A percentile compares a stretch with the other conserved stretches of the same genome.
Conservation (phyloP, 2,797 vertebrate species). For the Neopelma chrysocephalum region DNA sequence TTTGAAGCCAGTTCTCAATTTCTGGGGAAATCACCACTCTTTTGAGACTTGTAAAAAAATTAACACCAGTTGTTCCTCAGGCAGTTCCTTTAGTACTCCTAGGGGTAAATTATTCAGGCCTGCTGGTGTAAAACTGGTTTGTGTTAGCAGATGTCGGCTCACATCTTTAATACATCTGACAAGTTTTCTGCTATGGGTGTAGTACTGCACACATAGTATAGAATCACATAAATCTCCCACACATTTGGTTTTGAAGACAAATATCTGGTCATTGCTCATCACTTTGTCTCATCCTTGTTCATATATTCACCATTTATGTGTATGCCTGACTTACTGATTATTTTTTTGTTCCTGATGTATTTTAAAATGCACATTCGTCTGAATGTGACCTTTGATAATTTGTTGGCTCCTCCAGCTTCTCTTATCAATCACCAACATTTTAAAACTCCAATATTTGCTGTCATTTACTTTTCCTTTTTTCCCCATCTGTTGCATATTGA, state of each 20-base stretch:
- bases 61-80: not conserved
- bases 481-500: slow-evolving; percentile 41
- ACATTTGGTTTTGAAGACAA: not conserved
- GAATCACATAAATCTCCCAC: not conserved
- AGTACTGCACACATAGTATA: not conserved
- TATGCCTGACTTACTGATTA: not conserved
- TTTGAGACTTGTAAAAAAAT: not conserved
- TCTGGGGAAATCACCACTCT: not conserved
- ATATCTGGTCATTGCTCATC: not conserved
- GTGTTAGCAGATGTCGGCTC: not conserved
- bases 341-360: not conserved
- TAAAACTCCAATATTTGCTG: slow-evolving; percentile 19
- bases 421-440: slow-evolving; percentile 30
- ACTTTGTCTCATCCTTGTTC: not conserved
- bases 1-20: not conserved
- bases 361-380: not conserved
- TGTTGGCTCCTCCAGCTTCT: not conserved
- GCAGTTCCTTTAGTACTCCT: not conserved
- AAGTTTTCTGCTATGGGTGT: not conserved
- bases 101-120: not conserved
- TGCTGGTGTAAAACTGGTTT: not conserved
- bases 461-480: slow-evolving; percentile 27
- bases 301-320: not conserved
- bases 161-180: not conserved
- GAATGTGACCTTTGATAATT: slow-evolving; percentile 28